A percentile compares a stretch with the other conserved stretches of the same genome.
Conservation (phyloP, 2,888 invertebrate species). For the Euphydryas editha region DNA sequence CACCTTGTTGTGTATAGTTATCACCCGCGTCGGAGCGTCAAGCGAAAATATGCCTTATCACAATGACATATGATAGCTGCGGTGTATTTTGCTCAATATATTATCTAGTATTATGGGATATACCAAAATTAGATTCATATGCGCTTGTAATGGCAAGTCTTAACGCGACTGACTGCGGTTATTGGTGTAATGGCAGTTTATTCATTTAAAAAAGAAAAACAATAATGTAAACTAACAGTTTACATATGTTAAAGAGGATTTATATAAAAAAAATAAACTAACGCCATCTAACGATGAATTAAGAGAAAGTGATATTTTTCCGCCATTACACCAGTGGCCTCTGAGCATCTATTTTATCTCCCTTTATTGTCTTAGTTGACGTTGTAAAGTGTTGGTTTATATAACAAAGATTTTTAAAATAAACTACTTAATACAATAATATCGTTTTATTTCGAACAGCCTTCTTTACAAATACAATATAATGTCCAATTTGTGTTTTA, state of each 20-base stretch:
- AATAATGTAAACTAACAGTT: background rate
- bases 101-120: constrained; percentile 66
- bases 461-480: background rate
- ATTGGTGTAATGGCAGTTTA: constrained; percentile 22
- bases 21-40: constrained; percentile 39
- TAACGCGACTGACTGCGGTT: constrained; percentile 17
- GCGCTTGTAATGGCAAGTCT: constrained; percentile 12
- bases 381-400: constrained; percentile 81
- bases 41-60: constrained; percentile 35
- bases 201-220: background rate
- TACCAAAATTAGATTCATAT: constrained; percentile 33
- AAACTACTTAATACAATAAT: constrained; percentile 78
- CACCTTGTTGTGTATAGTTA: constrained; percentile 72
- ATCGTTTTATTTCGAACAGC: constrained; percentile 59
- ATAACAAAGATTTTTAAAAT: constrained; percentile 83
- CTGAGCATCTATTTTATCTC: constrained; percentile 46
- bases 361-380: constrained; percentile 66
- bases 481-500: background rate
- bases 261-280: background rate
- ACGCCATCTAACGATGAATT: background rate
- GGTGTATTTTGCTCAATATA: constrained; percentile 67
- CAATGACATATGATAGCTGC: constrained; percentile 30
- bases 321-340: constrained; percentile 36
- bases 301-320: background rate
- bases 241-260: background rate